phyloP scores from a whole-genome alignment of 2,113 vertebrate species.

The Rhabdomys dilectus region DNA sequence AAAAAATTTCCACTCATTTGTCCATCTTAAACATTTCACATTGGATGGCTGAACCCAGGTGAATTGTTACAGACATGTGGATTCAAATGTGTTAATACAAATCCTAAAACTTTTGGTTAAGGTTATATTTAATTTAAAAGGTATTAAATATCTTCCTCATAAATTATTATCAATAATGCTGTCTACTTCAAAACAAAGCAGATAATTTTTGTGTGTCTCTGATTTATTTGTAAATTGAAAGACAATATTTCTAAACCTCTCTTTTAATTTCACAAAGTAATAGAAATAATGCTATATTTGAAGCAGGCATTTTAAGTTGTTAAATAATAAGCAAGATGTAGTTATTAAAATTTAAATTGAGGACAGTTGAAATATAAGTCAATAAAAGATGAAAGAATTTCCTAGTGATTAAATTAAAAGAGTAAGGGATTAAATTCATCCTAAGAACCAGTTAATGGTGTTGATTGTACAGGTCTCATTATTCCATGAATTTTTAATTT shows the following conservation, averaged over 20 bases:
- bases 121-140: background rate
- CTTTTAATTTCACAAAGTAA: constrained; percentile 39
- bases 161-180: constrained; percentile 35
- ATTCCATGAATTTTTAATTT: constrained; percentile 70
- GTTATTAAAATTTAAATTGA: constrained; percentile 67
- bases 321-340: constrained; percentile 46
- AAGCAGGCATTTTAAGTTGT: constrained; percentile 33
- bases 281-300: constrained; percentile 33
- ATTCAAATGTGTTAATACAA: background rate
- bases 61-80: background rate
- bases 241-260: background rate
- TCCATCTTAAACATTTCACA: background rate
- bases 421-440: constrained; percentile 63
- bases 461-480: constrained; percentile 46
- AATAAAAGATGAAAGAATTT: constrained; percentile 69
- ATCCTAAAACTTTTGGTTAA: background rate
- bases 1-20: background rate
- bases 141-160: background rate
- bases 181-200: constrained; percentile 26
- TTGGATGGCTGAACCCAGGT: background rate
- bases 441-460: constrained; percentile 53
- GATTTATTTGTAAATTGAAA: constrained; percentile 26
- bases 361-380: constrained; percentile 54
- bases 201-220: background rate
- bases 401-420: constrained; percentile 68